These are phyloP conservation scores for Heliconius hewitsoni DNA, from an alignment of 1,140 invertebrate genomes.

Conservation along the genomic window DNA sequence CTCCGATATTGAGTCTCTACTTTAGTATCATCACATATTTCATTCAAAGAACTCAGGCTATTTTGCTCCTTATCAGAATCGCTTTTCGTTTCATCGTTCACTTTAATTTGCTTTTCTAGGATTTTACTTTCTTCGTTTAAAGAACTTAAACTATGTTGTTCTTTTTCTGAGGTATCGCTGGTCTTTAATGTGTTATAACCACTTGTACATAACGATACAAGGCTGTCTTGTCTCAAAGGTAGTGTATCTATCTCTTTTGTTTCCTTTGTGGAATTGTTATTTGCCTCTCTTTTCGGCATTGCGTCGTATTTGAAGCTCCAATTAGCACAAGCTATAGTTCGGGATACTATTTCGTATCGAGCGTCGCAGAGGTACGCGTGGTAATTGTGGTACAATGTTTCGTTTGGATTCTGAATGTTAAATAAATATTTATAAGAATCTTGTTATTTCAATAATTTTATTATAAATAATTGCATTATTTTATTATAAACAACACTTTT, in stretches of 20 bases:
- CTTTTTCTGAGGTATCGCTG: constrained; percentile 70
- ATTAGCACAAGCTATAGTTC: constrained; percentile 86
- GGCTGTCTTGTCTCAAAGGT: constrained; percentile 57
- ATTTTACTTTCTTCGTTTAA: not conserved
- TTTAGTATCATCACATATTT: not conserved
- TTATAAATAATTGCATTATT: no score
- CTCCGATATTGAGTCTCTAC: not conserved
- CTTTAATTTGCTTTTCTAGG: not conserved
- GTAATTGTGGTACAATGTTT: constrained; percentile 88
- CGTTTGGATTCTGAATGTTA: constrained; percentile 72
- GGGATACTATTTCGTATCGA: constrained; percentile 87
- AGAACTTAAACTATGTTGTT: constrained; percentile 28
- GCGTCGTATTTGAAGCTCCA: constrained; percentile 91
- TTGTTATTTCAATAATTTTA: not conserved
- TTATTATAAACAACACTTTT: not conserved
- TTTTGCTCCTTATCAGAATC: not conserved
- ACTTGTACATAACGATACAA: constrained; percentile 67
- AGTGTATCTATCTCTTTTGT: constrained; percentile 61
- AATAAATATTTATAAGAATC: not conserved
- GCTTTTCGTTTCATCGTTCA: not conserved
- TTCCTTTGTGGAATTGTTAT: constrained; percentile 68
- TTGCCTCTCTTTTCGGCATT: constrained; percentile 64
- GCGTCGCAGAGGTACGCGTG: constrained; percentile 93
- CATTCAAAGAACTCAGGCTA: not conserved
- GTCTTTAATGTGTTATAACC: constrained; percentile 71